Conservation (phyloP, 2,888 invertebrate genomes). For the Acleris laterana region DNA sequence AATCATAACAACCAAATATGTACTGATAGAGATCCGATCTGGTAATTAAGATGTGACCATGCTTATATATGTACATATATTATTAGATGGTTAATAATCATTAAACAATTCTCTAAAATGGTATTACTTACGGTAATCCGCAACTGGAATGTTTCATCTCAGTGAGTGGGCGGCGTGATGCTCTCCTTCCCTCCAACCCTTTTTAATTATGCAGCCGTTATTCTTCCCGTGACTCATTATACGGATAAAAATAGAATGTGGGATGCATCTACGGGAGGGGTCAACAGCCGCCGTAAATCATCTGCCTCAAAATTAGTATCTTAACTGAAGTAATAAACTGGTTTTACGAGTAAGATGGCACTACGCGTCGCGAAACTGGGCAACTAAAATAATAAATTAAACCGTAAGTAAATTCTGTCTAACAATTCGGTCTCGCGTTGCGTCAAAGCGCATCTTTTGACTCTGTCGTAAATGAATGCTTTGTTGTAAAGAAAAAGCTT, state of each 20-base stretch:
- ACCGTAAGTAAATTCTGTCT: no score
- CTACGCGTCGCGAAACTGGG: no score
- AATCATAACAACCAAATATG: no score
- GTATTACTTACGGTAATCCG: no score
- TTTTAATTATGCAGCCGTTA: conserved; percentile 65
- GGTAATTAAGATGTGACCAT: no score
- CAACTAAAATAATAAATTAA: no score
- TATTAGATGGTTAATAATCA: background rate
- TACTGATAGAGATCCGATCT: no score
- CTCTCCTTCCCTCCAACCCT: conserved; percentile 61
- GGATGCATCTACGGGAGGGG: conserved; percentile 15
- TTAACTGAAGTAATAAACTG: no score
- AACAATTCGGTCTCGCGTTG: no score
- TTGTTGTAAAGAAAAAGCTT: background rate
- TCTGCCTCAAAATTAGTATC: conserved; percentile 1
- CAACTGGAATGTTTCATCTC: conserved; percentile 5
- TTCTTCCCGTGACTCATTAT: conserved; percentile 16
- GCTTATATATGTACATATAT: background rate
- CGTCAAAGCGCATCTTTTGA: background rate
- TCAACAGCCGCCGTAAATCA: conserved; percentile 7
- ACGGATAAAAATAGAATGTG: conserved; percentile 11
- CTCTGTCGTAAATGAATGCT: background rate
- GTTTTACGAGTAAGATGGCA: no score
- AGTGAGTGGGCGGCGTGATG: conserved; percentile 53
- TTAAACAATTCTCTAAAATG: no score